These are phyloP conservation scores for Andrena minutula DNA, from an alignment of 2,888 invertebrate species.

Conservation along the genomic window DNA sequence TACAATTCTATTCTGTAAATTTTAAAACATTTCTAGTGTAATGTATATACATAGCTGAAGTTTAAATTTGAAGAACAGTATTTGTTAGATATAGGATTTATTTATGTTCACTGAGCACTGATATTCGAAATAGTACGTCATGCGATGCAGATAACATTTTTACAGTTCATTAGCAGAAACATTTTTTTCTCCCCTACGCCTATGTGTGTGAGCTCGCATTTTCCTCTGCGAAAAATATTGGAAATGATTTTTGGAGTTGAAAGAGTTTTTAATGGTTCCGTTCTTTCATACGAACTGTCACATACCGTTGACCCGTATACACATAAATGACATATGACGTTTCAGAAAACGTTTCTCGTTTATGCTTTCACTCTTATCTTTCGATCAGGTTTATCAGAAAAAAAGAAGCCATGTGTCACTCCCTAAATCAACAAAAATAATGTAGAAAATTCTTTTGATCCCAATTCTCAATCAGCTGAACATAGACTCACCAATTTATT, in stretches of 20 bases:
- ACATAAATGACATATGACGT: constrained; percentile 53
- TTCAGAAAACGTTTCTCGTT: constrained; percentile 32
- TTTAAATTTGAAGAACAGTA: background rate
- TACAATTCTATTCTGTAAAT: no score
- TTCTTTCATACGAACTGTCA: constrained; percentile 45
- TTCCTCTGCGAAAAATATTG: constrained; percentile 32
- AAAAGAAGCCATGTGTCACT: background rate
- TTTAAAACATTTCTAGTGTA: background rate
- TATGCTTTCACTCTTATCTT: constrained; percentile 22
- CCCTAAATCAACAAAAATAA: background rate
- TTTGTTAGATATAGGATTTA: background rate
- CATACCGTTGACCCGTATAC: constrained; percentile 41
- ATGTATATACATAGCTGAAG: background rate
- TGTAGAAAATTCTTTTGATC: no score
- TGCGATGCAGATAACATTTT: background rate
- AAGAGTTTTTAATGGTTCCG: constrained; percentile 55
- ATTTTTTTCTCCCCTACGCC: background rate
- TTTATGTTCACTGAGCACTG: background rate
- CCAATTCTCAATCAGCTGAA: no score
- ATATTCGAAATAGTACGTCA: background rate
- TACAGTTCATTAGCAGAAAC: background rate
- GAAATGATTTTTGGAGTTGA: constrained; percentile 49
- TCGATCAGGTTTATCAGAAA: background rate
- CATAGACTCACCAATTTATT: background rate
- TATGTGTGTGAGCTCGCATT: constrained; percentile 3